phyloP scores from a whole-genome alignment of 2,888 invertebrate genomes.

The Scaptomyza cyrtandrae region DNA sequence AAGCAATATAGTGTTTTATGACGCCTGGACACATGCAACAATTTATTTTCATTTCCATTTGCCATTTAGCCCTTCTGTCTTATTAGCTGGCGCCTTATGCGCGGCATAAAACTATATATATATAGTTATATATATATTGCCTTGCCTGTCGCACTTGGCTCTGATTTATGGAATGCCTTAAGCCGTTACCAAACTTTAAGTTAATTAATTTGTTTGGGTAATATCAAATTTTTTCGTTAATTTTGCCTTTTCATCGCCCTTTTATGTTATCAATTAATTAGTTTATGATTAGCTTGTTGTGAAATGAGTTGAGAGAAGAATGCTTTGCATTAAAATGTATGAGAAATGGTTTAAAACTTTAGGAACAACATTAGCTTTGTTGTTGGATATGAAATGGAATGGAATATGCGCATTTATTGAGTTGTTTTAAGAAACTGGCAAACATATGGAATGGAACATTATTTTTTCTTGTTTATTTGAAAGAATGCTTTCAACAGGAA shows the following conservation, averaged over 20 bases:
- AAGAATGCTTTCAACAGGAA: not conserved
- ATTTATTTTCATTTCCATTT: conserved; percentile 60
- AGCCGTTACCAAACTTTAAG: not conserved
- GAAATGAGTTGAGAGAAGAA: no score
- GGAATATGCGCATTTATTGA: no score
- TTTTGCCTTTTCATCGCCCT: no score
- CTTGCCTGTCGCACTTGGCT: not conserved
- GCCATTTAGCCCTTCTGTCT: conserved; percentile 4
- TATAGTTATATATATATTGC: not conserved
- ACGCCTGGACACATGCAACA: conserved; percentile 60
- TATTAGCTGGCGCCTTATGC: conserved; percentile 12
- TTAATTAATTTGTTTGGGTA: not conserved
- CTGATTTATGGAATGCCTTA: not conserved
- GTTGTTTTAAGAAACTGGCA: no score
- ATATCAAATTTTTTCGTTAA: not conserved
- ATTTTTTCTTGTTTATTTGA: not conserved
- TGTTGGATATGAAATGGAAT: no score
- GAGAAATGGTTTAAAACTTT: no score
- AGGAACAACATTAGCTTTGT: no score
- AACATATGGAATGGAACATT: not conserved
- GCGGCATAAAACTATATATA: not conserved
- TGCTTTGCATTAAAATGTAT: no score
- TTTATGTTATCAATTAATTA: no score
- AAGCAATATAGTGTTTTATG: conserved; percentile 50
- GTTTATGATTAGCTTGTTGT: no score